phyloP scores from a whole-genome alignment of 2,888 invertebrate genomes.

The Cheilosia pagana region DNA sequence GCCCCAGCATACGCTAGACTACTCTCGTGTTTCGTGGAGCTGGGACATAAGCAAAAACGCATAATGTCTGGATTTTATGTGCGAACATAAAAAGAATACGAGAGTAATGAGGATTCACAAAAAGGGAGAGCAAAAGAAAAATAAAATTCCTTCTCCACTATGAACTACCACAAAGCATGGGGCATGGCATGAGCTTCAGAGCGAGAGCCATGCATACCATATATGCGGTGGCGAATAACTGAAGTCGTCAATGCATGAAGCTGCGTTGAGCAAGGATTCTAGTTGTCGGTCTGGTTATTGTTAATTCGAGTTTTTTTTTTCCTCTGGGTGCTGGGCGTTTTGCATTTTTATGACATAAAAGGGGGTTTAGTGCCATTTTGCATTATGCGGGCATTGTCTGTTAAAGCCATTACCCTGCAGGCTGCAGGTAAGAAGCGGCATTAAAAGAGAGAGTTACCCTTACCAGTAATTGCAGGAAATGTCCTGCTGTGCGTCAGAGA shows the following conservation, averaged over 20 bases:
- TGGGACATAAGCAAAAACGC: constrained; percentile 42
- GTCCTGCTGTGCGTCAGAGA: constrained; percentile 7
- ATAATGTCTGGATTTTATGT: constrained; percentile 64
- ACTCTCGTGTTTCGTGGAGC: neutral
- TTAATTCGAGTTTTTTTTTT: neutral
- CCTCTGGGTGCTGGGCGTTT: constrained; percentile 2
- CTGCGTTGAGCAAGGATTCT: constrained; percentile 18
- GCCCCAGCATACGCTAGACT: neutral
- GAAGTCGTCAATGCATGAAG: constrained; percentile 29
- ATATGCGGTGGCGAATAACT: constrained; percentile 8
- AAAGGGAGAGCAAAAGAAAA: constrained; percentile 7
- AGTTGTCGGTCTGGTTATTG: constrained; percentile 8
- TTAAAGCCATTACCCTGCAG: constrained; percentile 44
- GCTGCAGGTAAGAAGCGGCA: constrained; percentile 35
- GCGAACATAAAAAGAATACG: constrained; percentile 50
- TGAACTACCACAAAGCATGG: neutral
- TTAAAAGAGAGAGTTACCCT: constrained; percentile 8
- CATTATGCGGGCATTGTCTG: constrained; percentile 55
- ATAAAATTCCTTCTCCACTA: constrained; percentile 29
- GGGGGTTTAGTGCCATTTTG: constrained; percentile 19
- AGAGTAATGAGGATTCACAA: constrained; percentile 34
- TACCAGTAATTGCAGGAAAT: constrained; percentile 50
- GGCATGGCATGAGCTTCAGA: neutral
- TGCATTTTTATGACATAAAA: neutral
- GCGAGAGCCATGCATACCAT: constrained; percentile 22